Evolutionary conservation across 2,888 invertebrate genomes (phyloP).

Genomic region (Dinocampus coccinellae): DNA sequence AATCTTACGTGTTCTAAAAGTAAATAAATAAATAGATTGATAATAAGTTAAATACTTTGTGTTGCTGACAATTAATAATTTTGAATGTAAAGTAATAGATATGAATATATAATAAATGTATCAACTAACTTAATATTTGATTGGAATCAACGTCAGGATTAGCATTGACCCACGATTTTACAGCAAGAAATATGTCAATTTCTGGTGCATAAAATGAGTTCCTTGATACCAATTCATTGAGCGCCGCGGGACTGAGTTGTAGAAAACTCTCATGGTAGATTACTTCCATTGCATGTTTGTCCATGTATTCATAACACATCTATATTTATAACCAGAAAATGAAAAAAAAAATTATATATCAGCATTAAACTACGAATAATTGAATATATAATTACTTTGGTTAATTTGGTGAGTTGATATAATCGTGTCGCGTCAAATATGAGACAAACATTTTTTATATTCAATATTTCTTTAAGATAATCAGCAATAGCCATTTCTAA

Average conservation of each 20-base stretch:
- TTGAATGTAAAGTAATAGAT: no score
- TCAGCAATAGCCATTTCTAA: constrained; percentile 93
- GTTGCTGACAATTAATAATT: no score
- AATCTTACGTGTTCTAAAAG: constrained; percentile 73
- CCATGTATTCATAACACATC: constrained; percentile 92
- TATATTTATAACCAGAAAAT: constrained; percentile 62
- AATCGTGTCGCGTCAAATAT: constrained; percentile 92
- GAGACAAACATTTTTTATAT: constrained; percentile 91
- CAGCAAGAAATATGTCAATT: constrained; percentile 93
- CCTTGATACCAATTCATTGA: constrained; percentile 87
- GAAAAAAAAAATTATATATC: no score
- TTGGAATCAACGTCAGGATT: constrained; percentile 75
- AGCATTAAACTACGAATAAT: no score
- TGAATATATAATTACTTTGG: constrained; percentile 56
- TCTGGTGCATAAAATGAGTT: constrained; percentile 98
- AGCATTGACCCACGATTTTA: constrained; percentile 87
- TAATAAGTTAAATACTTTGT: background rate
- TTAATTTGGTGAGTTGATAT: constrained; percentile 74
- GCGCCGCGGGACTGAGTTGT: constrained; percentile 84
- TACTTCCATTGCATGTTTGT: constrained; percentile 88
- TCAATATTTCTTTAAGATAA: constrained; percentile 89
- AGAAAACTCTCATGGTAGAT: constrained; percentile 88
- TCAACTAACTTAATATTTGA: constrained; percentile 55
- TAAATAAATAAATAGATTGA: constrained; percentile 19
- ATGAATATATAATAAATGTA: constrained; percentile 16